Evolutionary conservation across 2,113 vertebrate genomes (phyloP).

Genomic region (Calonectris borealis): DNA sequence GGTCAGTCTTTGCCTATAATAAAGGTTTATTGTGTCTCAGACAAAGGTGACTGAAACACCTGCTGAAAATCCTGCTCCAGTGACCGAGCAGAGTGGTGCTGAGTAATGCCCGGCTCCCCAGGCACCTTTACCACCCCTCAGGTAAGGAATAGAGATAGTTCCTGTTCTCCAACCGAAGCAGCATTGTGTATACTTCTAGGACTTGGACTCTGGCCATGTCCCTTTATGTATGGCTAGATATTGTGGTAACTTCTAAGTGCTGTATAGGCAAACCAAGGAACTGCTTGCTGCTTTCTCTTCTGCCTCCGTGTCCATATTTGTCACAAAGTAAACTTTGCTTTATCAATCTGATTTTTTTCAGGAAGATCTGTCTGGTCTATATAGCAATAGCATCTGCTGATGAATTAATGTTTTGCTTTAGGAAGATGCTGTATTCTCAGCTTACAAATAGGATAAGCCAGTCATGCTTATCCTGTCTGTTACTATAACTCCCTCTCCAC

Average conservation of each 20-base stretch:
- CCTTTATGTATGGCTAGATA: neutral
- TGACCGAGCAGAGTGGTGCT: slow-evolving; percentile 71
- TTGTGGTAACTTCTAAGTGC: neutral
- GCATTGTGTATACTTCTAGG: neutral
- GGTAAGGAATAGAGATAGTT: slow-evolving; percentile 34
- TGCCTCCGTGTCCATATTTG: neutral
- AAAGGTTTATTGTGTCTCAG: slow-evolving; percentile 31
- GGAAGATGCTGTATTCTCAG: neutral
- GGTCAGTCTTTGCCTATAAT: neutral
- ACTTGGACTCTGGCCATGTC: neutral
- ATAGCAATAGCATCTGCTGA: neutral
- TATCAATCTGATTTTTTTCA: neutral
- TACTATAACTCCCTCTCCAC: neutral
- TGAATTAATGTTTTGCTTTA: neutral
- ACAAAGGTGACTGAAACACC: slow-evolving; percentile 73
- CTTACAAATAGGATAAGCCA: neutral
- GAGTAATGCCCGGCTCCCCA: slow-evolving; percentile 67
- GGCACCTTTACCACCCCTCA: slow-evolving; percentile 64
- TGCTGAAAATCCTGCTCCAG: slow-evolving; percentile 73
- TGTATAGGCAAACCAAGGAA: neutral
- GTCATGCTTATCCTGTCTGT: neutral
- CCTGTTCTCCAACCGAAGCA: neutral
- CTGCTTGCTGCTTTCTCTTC: neutral
- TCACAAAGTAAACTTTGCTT: neutral
- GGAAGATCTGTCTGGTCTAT: neutral